phyloP scores from a whole-genome alignment of 2,797 vertebrate species.

The Mallotus villosus region DNA sequence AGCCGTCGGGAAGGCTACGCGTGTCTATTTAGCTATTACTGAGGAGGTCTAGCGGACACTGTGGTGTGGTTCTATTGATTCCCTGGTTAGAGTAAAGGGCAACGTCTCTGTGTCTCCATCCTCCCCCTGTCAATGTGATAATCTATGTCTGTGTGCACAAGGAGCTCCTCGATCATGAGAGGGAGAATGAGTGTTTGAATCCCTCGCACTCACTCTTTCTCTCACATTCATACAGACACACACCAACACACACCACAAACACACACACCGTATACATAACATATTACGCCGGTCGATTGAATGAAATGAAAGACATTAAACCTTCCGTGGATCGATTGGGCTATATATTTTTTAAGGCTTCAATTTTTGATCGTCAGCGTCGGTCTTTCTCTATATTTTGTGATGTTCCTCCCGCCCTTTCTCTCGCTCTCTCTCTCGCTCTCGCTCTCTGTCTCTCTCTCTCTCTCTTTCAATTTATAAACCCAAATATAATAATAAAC shows the following conservation, averaged over 20 bases:
- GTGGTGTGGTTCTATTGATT: background rate
- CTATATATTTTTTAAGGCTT: slow-evolving; percentile 41
- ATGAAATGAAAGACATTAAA: slow-evolving; percentile 60
- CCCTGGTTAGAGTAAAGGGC: background rate
- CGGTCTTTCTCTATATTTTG: slow-evolving; percentile 22
- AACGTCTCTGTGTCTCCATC: background rate
- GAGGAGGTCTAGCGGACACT: background rate
- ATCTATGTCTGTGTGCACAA: background rate
- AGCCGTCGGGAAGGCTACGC: too few relatives aligned
- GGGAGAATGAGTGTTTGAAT: background rate
- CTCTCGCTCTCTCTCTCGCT: background rate
- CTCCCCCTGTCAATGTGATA: background rate
- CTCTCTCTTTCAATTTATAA: slow-evolving; percentile 32
- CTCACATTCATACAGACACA: background rate
- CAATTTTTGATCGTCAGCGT: slow-evolving; percentile 6
- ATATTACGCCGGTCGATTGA: slow-evolving; percentile 37
- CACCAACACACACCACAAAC: slow-evolving; percentile 6
- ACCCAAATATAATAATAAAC: slow-evolving; percentile 48
- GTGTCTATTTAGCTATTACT: background rate
- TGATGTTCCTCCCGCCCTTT: background rate
- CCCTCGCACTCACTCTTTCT: background rate
- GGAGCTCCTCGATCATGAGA: background rate
- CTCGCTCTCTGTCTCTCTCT: background rate
- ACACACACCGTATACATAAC: slow-evolving; percentile 35
- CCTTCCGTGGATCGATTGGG: slow-evolving; percentile 44